Evolutionary conservation across 2,888 invertebrate species (phyloP).

Genomic region (Dermolepida albohirtum): DNA sequence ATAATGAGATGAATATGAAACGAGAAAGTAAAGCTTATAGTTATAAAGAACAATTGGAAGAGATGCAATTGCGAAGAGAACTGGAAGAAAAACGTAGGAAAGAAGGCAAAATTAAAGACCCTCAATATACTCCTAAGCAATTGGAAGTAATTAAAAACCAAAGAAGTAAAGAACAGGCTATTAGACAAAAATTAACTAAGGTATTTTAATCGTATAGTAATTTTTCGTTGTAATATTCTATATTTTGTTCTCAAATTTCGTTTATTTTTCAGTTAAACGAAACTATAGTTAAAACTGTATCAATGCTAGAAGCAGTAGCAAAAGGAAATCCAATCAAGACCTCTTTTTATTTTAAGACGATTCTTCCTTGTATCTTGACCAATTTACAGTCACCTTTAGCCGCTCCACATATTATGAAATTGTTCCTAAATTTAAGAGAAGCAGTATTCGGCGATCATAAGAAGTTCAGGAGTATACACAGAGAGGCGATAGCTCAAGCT

Average conservation of each 20-base stretch:
- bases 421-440: conserved; percentile 72
- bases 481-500: conserved; percentile 75
- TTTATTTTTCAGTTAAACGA: conserved; percentile 60
- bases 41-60: conserved; percentile 96
- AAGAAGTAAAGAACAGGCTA: conserved; percentile 84
- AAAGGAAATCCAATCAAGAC: conserved; percentile 68
- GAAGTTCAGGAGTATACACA: conserved; percentile 61
- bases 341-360: conserved; percentile 69
- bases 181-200: conserved; percentile 75
- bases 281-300: conserved; percentile 65
- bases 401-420: conserved; percentile 73
- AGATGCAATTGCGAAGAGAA: conserved; percentile 91
- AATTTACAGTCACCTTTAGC: conserved; percentile 83
- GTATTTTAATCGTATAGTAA: conserved; percentile 64
- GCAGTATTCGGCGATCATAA: conserved; percentile 68
- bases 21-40: conserved; percentile 97
- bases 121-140: conserved; percentile 86
- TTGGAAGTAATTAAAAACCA: conserved; percentile 91
- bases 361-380: conserved; percentile 70
- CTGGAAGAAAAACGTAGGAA: conserved; percentile 87
- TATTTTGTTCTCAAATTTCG: conserved; percentile 7
- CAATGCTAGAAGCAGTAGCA: conserved; percentile 67
- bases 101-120: conserved; percentile 82
- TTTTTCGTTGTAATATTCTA: background rate
- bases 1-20: conserved; percentile 81